Evolutionary conservation across 1,140 invertebrate species (phyloP), one percentile per base, ranked within the genome.

Genomic region (Panulirus ornatus): DNA sequence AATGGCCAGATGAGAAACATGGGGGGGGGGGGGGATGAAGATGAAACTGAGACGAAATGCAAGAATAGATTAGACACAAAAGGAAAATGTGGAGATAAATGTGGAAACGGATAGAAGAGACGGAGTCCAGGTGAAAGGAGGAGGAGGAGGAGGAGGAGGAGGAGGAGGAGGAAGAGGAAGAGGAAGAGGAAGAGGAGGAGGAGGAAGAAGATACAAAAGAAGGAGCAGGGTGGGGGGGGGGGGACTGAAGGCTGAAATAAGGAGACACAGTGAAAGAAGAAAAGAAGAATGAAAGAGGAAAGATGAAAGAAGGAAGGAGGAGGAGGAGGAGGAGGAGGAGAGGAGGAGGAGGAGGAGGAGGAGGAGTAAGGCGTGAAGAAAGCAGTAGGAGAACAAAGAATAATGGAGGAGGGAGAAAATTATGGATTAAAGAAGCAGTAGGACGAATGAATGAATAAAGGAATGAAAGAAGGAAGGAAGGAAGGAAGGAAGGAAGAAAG

Each of bases 261-360:
- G 38, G 73, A 76, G 73, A 76, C n/a, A 76, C n/a, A 76, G 73
- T 30, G 30, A 76, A 36, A 76, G 73, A 76, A 36, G 38, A 36
- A 36, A 36, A 36, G 8, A 36, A 22, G 22, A 22, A 36, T 9
- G n/a, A 22, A 40, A 38, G 40, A 38, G 40, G 73, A 76, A 22
- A 36, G 73, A 76, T 27, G 40, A 38, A 76, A 38, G 40, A 38
- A 76, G 73, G 40, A 38, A 76, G 73, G 40, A 38, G 40, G 73
- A 76, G 73, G 40, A 38, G 40, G 51, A 58, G 51, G 22, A 22
- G 22, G 51, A 58, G 51, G 22, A 22, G 22, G 51, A 58, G 51
- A 58, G 51, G 22, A 22, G 51, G 51, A 58, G 51, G 22, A 22
- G 22, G 73, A 76, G 73, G 40, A 38, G 40, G 73, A 76, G 36